A percentile compares a stretch with the other conserved stretches of the same genome.
These are phyloP conservation scores for Ceratoteleas bidentatus DNA, from an alignment of 1,140 invertebrate species.

Conservation along the genomic window DNA sequence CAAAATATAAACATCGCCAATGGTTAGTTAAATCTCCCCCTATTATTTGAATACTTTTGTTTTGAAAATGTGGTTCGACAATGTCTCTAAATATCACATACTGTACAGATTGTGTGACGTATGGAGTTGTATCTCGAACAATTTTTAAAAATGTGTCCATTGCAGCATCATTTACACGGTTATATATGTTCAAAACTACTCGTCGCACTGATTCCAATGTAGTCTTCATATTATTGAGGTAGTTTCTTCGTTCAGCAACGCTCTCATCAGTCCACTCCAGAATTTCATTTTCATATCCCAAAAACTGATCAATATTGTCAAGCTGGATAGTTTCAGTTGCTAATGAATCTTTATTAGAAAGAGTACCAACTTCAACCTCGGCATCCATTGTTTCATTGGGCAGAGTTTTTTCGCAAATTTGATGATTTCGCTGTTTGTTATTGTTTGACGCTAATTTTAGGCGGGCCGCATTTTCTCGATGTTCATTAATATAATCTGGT, in stretches of 20 bases:
- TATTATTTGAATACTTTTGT: background rate
- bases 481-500: too few species aligned
- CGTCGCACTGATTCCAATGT: background rate
- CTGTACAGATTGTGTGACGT: background rate
- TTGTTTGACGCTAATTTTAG: too few species aligned
- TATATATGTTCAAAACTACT: background rate
- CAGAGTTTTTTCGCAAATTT: too few species aligned
- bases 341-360: too few species aligned
- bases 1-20: slow-evolving; percentile 1
- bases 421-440: background rate
- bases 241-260: too few species aligned
- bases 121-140: background rate
- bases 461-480: too few species aligned
- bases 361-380: too few species aligned
- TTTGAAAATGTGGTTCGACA: background rate
- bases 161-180: background rate
- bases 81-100: slow-evolving; percentile 5
- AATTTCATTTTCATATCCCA: too few species aligned
- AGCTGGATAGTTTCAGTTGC: too few species aligned
- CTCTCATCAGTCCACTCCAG: too few species aligned
- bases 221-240: background rate
- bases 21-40: background rate
- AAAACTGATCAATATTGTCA: too few species aligned
- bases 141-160: background rate
- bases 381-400: too few species aligned